Evolutionary conservation across 1,140 invertebrate genomes (phyloP).

Genomic region (Plectus sambesii): DNA sequence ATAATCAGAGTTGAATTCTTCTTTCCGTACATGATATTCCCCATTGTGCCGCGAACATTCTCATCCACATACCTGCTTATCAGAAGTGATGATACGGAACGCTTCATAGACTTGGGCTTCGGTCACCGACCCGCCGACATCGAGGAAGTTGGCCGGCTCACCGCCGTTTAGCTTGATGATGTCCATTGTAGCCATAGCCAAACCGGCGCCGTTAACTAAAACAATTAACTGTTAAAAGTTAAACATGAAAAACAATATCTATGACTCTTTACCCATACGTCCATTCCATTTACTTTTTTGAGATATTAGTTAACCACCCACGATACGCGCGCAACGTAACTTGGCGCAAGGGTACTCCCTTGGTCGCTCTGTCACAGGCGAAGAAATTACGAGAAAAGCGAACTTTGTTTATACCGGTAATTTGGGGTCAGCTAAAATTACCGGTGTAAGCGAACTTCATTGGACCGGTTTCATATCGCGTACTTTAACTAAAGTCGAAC

Average conservation of each 20-base stretch:
- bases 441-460: too few relatives aligned
- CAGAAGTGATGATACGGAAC: conserved; percentile 51
- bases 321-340: not conserved
- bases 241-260: not conserved
- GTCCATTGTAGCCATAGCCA: conserved; percentile 56
- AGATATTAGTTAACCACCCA: too few relatives aligned
- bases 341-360: not conserved
- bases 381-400: too few relatives aligned
- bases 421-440: too few relatives aligned
- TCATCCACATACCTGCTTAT: conserved; percentile 20
- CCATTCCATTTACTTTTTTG: too few relatives aligned
- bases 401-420: too few relatives aligned
- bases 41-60: not conserved
- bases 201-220: conserved; percentile 53
- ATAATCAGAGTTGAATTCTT: too few relatives aligned
- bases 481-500: too few relatives aligned
- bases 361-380: too few relatives aligned
- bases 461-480: too few relatives aligned
- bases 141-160: conserved; percentile 53
- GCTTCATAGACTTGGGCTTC: conserved; percentile 64
- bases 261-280: not conserved
- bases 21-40: not conserved
- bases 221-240: conserved; percentile 2
- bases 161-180: conserved; percentile 52
- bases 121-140: conserved; percentile 53